Evolutionary conservation across 1,140 invertebrate genomes (phyloP).

Genomic region (Stegodyphus mimosarum): DNA sequence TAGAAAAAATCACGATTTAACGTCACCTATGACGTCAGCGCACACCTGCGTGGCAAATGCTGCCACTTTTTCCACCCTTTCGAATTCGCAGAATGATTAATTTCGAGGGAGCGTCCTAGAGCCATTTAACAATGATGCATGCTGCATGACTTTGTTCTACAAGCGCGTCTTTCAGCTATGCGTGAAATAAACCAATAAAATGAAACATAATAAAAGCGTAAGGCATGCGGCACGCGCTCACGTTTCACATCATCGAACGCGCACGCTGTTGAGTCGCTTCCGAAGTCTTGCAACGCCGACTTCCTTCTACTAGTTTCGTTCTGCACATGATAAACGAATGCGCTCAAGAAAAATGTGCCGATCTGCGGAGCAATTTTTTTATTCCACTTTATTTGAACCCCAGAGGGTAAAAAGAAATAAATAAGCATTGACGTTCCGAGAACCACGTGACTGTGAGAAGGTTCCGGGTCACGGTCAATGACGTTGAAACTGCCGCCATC

Average conservation of each 20-base stretch:
- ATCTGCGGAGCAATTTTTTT: no score
- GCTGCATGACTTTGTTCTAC: conserved; percentile 50
- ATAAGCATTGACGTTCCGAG: background rate
- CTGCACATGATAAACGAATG: no score
- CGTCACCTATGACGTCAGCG: no score
- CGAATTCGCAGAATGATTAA: conserved; percentile 12
- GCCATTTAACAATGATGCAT: conserved; percentile 20
- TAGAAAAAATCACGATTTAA: no score
- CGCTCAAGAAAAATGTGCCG: no score
- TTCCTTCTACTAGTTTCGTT: no score
- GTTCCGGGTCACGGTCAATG: conserved; percentile 60
- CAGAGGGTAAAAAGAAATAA: background rate
- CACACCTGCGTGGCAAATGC: background rate
- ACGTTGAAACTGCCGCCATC: conserved; percentile 49
- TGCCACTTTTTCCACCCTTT: background rate
- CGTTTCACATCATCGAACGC: conserved; percentile 9
- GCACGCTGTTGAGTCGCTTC: background rate
- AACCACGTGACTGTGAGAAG: conserved; percentile 41
- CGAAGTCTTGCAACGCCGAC: no score
- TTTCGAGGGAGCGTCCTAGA: conserved; percentile 28
- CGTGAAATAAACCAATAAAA: conserved; percentile 22
- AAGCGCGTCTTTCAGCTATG: conserved; percentile 24
- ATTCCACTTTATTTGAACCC: no score
- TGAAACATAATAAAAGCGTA: background rate
- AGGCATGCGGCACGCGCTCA: conserved; percentile 23